phyloP scores from a whole-genome alignment of 2,797 vertebrate species.

The Tragelaphus eurycerus region DNA sequence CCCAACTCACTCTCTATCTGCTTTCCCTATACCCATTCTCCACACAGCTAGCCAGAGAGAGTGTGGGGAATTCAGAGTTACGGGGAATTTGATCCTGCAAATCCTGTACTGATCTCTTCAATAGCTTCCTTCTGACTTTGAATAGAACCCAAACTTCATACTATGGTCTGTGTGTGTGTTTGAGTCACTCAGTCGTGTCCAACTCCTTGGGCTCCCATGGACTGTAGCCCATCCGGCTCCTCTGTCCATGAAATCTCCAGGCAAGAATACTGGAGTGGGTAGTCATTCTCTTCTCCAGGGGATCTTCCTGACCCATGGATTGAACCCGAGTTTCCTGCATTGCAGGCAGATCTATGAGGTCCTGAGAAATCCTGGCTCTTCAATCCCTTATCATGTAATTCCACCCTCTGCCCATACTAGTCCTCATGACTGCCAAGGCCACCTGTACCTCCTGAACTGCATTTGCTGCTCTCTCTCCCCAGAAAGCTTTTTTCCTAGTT shows the following conservation, averaged over 20 bases:
- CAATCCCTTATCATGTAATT: neutral
- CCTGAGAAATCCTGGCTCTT: neutral
- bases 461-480: neutral
- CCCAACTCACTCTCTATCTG: neutral
- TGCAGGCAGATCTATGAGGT: neutral
- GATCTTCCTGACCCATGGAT: neutral
- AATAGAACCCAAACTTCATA: slow-evolving; percentile 9
- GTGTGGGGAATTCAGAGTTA: neutral
- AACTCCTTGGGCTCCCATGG: neutral
- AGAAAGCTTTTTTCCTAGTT: neutral
- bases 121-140: neutral
- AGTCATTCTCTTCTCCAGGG: neutral
- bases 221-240: neutral
- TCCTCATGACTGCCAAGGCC: neutral
- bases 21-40: neutral
- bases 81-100: neutral
- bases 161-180: neutral
- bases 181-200: neutral
- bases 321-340: rapidly evolving
- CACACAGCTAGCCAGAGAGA: neutral
- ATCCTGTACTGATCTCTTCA: slow-evolving; percentile 18
- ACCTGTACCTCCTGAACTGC: neutral
- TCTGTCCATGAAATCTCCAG: neutral
- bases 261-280: neutral
- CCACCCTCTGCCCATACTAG: neutral